These are phyloP conservation scores for Brachyhypopomus gauderio DNA, from an alignment of 2,113 vertebrate genomes.

Conservation along the genomic window DNA sequence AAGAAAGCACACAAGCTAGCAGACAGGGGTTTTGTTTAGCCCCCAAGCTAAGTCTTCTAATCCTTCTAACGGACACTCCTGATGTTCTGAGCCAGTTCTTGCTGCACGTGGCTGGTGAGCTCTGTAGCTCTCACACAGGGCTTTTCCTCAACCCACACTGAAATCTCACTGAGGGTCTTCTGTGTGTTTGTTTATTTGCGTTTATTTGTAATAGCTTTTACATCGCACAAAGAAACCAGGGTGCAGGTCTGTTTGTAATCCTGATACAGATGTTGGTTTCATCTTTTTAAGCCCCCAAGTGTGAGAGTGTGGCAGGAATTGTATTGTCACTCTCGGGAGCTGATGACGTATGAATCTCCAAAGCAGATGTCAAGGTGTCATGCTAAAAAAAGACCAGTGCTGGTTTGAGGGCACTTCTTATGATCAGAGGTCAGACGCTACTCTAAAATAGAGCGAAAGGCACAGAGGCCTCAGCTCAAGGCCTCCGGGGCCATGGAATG, in stretches of 20 bases:
- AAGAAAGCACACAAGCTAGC: not conserved
- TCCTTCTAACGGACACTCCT: not conserved
- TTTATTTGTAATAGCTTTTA: too few relatives aligned
- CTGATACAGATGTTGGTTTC: not conserved
- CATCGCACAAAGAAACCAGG: too few relatives aligned
- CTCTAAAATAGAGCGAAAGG: conserved; percentile 51
- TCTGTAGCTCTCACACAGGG: too few relatives aligned
- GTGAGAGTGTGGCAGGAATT: too few relatives aligned
- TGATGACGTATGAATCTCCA: not conserved
- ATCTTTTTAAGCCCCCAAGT: too few relatives aligned
- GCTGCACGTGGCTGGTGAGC: too few relatives aligned
- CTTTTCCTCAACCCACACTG: too few relatives aligned
- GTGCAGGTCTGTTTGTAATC: not conserved
- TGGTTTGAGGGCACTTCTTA: conserved; percentile 25
- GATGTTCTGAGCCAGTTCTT: too few relatives aligned
- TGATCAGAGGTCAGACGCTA: conserved; percentile 52
- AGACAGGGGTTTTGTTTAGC: not conserved
- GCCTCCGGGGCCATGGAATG: not conserved
- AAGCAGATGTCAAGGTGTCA: conserved; percentile 21
- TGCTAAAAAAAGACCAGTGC: conserved; percentile 37
- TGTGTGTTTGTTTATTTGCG: too few relatives aligned
- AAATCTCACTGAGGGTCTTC: too few relatives aligned
- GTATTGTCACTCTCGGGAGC: not conserved
- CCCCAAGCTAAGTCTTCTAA: not conserved
- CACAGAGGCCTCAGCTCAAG: conserved; percentile 32